Conservation (phyloP, 2,888 invertebrate species). For the Thysanoteuthis rhombus region DNA sequence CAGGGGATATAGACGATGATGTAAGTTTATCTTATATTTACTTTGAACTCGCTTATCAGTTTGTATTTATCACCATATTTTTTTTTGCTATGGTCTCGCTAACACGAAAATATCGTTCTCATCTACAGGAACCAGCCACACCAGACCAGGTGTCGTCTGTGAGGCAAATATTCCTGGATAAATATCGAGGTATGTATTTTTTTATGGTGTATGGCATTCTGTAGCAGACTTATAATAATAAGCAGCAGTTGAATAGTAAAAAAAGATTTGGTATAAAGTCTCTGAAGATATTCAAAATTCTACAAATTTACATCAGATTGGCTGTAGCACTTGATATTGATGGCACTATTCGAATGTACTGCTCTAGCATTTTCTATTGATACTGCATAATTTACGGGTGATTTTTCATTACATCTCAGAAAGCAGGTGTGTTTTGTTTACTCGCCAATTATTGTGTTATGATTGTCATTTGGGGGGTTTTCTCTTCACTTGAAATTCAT, state of each 20-base stretch:
- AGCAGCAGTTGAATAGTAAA: not conserved
- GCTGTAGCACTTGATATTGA: not conserved
- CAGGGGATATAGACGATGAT: not conserved
- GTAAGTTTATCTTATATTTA: not conserved
- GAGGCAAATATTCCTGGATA: not conserved
- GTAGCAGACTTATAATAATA: not conserved
- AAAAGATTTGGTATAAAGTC: not conserved
- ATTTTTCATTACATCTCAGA: not conserved
- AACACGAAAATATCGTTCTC: not conserved
- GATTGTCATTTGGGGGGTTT: no score
- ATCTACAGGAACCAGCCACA: not conserved
- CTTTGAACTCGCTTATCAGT: not conserved
- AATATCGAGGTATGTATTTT: not conserved
- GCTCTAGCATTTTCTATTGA: not conserved
- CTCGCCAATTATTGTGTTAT: no score
- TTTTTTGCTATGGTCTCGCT: not conserved
- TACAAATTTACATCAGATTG: not conserved
- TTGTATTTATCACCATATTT: not conserved
- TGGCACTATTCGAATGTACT: not conserved
- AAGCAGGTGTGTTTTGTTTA: not conserved
- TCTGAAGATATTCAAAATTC: not conserved
- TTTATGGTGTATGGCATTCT: not conserved
- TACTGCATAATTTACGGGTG: not conserved
- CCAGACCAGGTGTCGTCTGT: not conserved
- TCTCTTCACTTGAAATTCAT: no score